These are phyloP conservation scores for Drosophila birchii DNA, from an alignment of 2,888 invertebrate genomes.

Conservation along the genomic window DNA sequence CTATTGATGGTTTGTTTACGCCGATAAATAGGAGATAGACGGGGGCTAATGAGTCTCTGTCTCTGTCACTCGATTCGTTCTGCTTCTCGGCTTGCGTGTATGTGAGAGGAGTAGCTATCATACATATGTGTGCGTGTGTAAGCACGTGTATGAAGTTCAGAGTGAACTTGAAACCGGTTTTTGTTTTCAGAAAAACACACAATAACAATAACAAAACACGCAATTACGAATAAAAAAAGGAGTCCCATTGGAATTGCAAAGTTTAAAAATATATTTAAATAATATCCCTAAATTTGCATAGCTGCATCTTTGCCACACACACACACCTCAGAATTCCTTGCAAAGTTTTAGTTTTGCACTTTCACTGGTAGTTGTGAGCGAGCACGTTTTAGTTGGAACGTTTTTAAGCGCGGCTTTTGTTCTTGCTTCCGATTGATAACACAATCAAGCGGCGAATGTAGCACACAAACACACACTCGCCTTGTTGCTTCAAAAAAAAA, in stretches of 20 bases:
- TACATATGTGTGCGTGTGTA: background rate
- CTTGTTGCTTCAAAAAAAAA: background rate
- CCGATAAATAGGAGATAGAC: conserved; percentile 1
- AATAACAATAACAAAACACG: conserved; percentile 12
- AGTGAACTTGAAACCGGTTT: conserved; percentile 10
- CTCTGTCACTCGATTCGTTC: background rate
- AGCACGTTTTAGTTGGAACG: conserved; percentile 7
- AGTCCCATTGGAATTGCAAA: background rate
- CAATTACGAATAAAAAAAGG: background rate
- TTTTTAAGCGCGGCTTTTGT: background rate
- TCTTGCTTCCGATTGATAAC: background rate
- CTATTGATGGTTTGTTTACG: conserved; percentile 31
- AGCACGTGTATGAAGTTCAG: conserved; percentile 17
- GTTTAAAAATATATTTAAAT: background rate
- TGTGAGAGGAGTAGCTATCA: background rate
- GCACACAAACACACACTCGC: background rate
- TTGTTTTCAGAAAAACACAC: background rate
- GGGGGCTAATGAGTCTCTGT: background rate
- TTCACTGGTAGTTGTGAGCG: conserved; percentile 14
- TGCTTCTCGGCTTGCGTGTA: background rate
- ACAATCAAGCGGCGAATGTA: conserved; percentile 2
- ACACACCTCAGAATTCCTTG: conserved; percentile 2
- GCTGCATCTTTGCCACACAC: background rate
- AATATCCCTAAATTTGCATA: background rate
- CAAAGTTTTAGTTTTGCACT: background rate